Base-by-base conservation (phyloP, 1,140 invertebrate species). In the Lordiphosa mommai region DNA sequence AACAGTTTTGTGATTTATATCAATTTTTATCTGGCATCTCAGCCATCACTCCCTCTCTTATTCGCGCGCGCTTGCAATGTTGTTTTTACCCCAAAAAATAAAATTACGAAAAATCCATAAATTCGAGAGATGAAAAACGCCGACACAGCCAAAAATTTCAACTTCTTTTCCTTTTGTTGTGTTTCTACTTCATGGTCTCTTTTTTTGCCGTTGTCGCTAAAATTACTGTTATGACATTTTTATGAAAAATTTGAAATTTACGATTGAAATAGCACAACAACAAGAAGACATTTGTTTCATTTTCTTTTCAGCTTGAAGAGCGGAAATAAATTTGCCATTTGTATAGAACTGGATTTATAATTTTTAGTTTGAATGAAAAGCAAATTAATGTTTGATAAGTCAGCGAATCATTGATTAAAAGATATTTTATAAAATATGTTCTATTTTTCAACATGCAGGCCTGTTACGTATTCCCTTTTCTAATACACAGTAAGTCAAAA, bases 211-310 rank as follows among this genome's bases (percentile, higher is more conserved):
- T 64, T 80, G 72, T 63, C 68, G 47, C 56, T 79, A 61, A 46
- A 86, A 86, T 74, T 79, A 70, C 68, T 86, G 84, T 86, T 86
- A 79, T 86, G 82, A 86, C 84, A 86, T 77, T 86, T 86, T 86
- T 86, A 86, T 86, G 84, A 86, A 86, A 79, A 64, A 74, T 84
- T 87, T 84, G 3, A 80, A 86, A 86, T 86, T 86, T 86, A 86
- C 61, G 82, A 74, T 68, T 71, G 58, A 49, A 66, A 66, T 66
- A 66, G 61, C 44, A 56, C 66, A 70, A 61, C 61, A 72, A 57
- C 48, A 55, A 58, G 60, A 65, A 48, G 58, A 55, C 65, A 72
- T 58, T 71, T 58, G 44, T 49, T 51, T 36, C 30, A 41, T 34
- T 20, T n/a, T 14, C 7, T 32, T 40, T 56, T 60, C 48, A 49